phyloP scores from a whole-genome alignment of 2,113 vertebrate genomes.

The Lepus europaeus region DNA sequence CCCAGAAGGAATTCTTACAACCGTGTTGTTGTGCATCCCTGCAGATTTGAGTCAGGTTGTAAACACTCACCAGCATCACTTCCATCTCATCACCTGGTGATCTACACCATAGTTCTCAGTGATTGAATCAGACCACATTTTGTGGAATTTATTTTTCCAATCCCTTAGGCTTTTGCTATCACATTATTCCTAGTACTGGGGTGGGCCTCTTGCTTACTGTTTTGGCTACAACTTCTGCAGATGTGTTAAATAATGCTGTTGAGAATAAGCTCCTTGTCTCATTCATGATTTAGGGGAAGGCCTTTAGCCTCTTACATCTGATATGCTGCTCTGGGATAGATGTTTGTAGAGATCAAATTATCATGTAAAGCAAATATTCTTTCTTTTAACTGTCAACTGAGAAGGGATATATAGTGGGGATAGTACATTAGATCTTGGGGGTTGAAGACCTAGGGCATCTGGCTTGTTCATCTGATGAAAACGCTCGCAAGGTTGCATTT shows the following conservation, averaged over 20 bases:
- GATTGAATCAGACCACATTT: background rate
- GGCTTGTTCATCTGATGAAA: background rate
- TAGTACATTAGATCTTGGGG: background rate
- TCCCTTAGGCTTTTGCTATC: background rate
- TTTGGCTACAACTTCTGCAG: constrained; percentile 44
- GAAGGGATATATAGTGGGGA: background rate
- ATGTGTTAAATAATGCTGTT: background rate
- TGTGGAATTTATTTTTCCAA: background rate
- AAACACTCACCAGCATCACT: background rate
- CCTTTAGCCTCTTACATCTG: background rate
- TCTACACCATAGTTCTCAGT: background rate
- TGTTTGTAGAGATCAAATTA: background rate
- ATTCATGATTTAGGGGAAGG: background rate
- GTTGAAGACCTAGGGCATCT: background rate
- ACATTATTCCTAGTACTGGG: background rate
- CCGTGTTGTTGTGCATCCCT: background rate
- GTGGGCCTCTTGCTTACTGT: background rate
- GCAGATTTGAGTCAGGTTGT: background rate
- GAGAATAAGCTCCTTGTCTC: background rate
- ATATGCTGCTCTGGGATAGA: background rate
- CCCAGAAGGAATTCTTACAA: background rate
- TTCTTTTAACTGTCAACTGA: constrained; percentile 17
- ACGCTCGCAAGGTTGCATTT: background rate
- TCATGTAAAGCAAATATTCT: background rate
- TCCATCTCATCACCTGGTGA: background rate